Evolutionary conservation across 2,113 vertebrate genomes (phyloP), one percentile per base, ranked within the genome.

Genomic region (Antechinus flavipes): DNA sequence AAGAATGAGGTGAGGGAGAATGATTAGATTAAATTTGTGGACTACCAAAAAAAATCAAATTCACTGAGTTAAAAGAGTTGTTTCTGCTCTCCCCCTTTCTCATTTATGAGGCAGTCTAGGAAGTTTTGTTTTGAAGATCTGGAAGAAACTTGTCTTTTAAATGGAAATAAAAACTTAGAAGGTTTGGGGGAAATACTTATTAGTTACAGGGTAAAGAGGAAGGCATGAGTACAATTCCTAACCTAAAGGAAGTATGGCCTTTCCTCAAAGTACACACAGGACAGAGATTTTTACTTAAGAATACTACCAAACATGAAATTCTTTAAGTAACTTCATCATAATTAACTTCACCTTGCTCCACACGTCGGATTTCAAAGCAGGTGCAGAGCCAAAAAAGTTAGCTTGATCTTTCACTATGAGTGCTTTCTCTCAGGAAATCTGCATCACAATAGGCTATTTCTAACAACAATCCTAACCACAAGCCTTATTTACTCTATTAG

Each of bases 341-440:
- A 49, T 93, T 7, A 16, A 30, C 92, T 93, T 96, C 93, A 93
- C 97, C 94, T 84, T 68, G 35, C 96, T 96, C 96, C 90, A 96
- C 94, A 97, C 47, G 16, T 11, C 92, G 27, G 8, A 52, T 93
- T 93, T 93, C 35, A 93, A 97, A 97, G 58, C 97, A 98, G 96
- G 97, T 96, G 91, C 93, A 92, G 94, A 22, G 14, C 8, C 50
- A 61, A 27, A 53, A 49, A 92, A 53, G 90, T 90, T 50, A 52
- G 46, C 90, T 30, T 19, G 46, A 19, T 54, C 35, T 92, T 92
- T 93, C 0, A 1, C 25, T 22, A 8, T 9, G 11, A 0, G 0
- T 68, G 52, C 58, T 90, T 94, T 47, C 91, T 47, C 61, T 49
- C 8, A 27, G 24, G 55, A 91, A 96, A 93, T 91, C 49, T 89